Evolutionary conservation across 2,888 invertebrate species (phyloP).

Genomic region (Cenopis cana): DNA sequence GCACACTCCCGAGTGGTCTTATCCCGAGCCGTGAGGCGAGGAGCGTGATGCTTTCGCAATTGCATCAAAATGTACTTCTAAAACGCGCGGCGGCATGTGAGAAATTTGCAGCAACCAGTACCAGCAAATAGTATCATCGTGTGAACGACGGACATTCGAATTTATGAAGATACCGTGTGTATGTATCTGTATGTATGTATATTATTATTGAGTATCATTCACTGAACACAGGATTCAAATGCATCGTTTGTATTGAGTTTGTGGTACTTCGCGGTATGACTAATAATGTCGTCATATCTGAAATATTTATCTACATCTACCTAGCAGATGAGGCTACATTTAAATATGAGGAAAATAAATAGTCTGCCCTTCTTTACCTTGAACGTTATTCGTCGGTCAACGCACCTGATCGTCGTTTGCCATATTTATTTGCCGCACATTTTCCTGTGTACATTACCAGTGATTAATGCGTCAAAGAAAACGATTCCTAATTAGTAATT

Average conservation of each 20-base stretch:
- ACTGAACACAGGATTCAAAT: neutral
- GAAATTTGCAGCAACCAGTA: too few species aligned
- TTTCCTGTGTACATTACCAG: neutral
- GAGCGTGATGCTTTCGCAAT: too few species aligned
- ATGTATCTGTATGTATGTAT: neutral
- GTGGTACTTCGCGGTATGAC: slow-evolving; percentile 7
- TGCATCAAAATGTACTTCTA: too few species aligned
- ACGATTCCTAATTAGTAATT: neutral
- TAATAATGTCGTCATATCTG: slow-evolving; percentile 13
- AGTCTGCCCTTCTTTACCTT: slow-evolving; percentile 65
- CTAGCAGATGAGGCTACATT: slow-evolving; percentile 47
- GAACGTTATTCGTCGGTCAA: slow-evolving; percentile 65
- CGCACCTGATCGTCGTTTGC: slow-evolving; percentile 51
- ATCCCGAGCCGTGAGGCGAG: too few species aligned
- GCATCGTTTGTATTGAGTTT: neutral
- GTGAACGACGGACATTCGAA: neutral
- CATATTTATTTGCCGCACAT: slow-evolving; percentile 24
- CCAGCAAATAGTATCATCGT: neutral
- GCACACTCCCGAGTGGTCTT: too few species aligned
- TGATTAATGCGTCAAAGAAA: slow-evolving; percentile 10
- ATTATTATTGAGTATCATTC: neutral
- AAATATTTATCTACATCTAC: slow-evolving; percentile 17
- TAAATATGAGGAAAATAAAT: slow-evolving; percentile 38
- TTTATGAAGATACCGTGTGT: neutral
- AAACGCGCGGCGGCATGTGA: too few species aligned